Evolutionary conservation across 2,113 vertebrate genomes (phyloP).

Genomic region (Pomatorhinus ruficollis): DNA sequence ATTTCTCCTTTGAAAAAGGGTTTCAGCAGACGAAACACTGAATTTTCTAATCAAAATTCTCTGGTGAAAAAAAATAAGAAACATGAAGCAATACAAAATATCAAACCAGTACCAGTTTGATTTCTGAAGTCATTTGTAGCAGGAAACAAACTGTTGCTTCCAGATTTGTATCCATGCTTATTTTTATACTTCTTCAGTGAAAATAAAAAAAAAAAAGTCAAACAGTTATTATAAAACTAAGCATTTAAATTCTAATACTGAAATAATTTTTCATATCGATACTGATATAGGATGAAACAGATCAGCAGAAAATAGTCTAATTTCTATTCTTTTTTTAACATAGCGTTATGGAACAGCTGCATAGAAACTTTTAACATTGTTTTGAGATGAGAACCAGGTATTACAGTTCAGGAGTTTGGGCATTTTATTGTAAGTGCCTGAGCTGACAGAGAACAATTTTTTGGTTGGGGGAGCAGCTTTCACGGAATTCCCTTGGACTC

Average conservation of each 20-base stretch:
- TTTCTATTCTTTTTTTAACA: not conserved
- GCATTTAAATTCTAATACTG: not conserved
- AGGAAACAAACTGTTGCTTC: not conserved
- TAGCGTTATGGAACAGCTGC: accelerated
- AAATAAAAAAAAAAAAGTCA: not conserved
- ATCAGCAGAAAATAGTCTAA: not conserved
- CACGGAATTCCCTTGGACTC: accelerated
- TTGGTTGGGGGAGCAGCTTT: not conserved
- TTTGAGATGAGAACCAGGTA: accelerated
- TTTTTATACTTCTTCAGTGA: not conserved
- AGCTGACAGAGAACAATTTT: accelerated
- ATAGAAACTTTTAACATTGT: not conserved
- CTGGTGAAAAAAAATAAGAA: accelerated
- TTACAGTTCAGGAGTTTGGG: accelerated
- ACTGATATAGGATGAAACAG: not conserved
- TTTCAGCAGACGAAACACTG: not conserved
- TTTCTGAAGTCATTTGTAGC: not conserved
- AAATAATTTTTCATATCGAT: accelerated
- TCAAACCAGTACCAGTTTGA: not conserved
- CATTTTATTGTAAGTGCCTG: not conserved
- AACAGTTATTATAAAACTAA: not conserved
- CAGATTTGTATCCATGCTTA: not conserved
- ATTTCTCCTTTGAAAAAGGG: not conserved
- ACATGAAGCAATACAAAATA: not conserved
- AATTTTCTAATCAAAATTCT: not conserved